phyloP scores from a whole-genome alignment of 2,888 invertebrate species.

The Drosophila falleni region DNA sequence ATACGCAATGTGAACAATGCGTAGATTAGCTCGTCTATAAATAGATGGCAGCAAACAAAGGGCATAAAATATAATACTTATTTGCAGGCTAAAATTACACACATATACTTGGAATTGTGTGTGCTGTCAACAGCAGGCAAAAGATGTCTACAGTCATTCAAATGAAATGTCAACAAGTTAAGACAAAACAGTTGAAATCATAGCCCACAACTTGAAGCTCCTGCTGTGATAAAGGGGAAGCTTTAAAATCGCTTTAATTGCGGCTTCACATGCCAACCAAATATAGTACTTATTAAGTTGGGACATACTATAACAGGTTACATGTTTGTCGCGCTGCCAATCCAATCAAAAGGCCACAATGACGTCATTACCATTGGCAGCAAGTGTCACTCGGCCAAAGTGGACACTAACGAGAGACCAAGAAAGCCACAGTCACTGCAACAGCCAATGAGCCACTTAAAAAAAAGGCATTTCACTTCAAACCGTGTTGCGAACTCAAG shows the following conservation, averaged over 20 bases:
- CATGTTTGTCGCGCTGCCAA: slow-evolving; percentile 16
- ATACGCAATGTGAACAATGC: slow-evolving; percentile 62
- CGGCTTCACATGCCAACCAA: slow-evolving; percentile 45
- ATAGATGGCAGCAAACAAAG: slow-evolving; percentile 35
- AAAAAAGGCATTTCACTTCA: slow-evolving; percentile 54
- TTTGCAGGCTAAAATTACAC: slow-evolving; percentile 41
- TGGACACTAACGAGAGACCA: slow-evolving; percentile 41
- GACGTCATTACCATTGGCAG: slow-evolving; percentile 73
- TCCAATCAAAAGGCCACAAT: slow-evolving; percentile 56
- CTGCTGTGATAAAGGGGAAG: slow-evolving; percentile 4
- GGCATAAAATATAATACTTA: not conserved
- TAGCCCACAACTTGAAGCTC: slow-evolving; percentile 6
- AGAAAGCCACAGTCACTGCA: slow-evolving; percentile 22
- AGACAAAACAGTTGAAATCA: slow-evolving; percentile 27
- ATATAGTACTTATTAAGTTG: slow-evolving; percentile 25
- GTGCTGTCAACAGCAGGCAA: slow-evolving; percentile 6
- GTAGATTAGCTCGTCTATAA: slow-evolving; percentile 39
- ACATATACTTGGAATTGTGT: slow-evolving; percentile 4
- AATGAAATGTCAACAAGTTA: slow-evolving; percentile 9
- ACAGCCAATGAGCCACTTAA: slow-evolving; percentile 52
- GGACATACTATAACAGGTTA: slow-evolving; percentile 1
- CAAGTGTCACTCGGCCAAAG: slow-evolving; percentile 63
- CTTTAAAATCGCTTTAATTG: slow-evolving; percentile 41
- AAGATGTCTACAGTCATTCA: not conserved
- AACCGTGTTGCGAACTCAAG: slow-evolving; percentile 46